Conservation (phyloP, 2,888 invertebrate species). For the Temnothorax ravouxi region DNA sequence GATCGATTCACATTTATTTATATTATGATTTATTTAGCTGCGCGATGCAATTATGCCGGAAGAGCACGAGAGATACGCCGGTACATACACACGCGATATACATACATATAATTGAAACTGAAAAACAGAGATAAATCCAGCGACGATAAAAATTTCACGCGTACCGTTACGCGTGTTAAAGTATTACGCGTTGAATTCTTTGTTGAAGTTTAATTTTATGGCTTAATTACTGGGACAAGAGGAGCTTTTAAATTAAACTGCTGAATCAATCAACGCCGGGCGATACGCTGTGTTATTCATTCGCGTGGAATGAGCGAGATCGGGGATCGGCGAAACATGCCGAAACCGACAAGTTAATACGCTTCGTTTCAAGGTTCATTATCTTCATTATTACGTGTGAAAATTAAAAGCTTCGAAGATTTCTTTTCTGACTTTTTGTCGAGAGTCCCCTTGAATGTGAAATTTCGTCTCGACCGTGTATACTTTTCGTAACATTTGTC, state of each 20-base stretch:
- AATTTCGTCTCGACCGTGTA: not conserved
- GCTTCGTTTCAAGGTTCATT: conserved; percentile 50
- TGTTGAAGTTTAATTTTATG: conserved; percentile 52
- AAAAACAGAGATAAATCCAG: not conserved
- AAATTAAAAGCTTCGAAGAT: conserved; percentile 32
- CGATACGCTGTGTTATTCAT: conserved; percentile 48
- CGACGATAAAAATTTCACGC: conserved; percentile 38
- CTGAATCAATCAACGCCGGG: conserved; percentile 51
- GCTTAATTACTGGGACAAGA: conserved; percentile 47
- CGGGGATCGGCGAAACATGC: conserved; percentile 42
- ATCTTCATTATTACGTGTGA: conserved; percentile 30
- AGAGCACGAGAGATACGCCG: not conserved
- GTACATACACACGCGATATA: not conserved
- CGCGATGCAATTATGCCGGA: not conserved
- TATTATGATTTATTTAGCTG: not conserved
- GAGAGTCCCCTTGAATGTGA: conserved; percentile 10
- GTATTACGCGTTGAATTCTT: conserved; percentile 34
- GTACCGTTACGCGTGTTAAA: conserved; percentile 8
- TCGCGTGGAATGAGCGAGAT: conserved; percentile 41
- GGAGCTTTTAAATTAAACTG: conserved; percentile 50
- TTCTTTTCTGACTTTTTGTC: not conserved
- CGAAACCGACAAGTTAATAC: conserved; percentile 52
- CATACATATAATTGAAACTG: not conserved
- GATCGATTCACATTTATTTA: conserved; percentile 27
- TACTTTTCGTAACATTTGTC: not conserved